phyloP scores from a whole-genome alignment of 2,797 vertebrate species.

The Sebastes glaucus region DNA sequence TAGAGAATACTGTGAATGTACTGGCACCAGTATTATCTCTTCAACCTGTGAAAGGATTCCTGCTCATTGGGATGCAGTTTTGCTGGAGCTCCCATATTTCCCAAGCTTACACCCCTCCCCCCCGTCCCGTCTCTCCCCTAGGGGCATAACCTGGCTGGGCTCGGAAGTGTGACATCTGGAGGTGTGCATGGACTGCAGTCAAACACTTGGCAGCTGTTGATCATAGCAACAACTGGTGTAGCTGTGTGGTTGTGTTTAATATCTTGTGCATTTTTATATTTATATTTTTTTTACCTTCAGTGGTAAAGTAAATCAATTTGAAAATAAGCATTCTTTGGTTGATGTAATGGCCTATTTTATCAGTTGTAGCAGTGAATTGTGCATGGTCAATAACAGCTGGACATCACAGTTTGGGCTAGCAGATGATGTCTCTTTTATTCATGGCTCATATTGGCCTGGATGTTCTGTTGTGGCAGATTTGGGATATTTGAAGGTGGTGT shows the following conservation, averaged over 20 bases:
- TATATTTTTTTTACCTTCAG: background rate
- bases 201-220: slow-evolving; percentile 23
- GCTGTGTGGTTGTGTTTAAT: slow-evolving; percentile 1
- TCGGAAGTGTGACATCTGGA: slow-evolving; percentile 47
- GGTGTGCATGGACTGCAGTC: background rate
- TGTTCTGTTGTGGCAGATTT: background rate
- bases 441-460: background rate
- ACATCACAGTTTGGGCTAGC: background rate
- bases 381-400: background rate
- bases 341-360: background rate
- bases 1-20: background rate
- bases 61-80: background rate
- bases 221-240: slow-evolving; percentile 27
- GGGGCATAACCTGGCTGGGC: slow-evolving; percentile 19
- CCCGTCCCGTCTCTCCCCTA: background rate
- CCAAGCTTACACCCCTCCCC: background rate
- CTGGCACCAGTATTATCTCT: background rate
- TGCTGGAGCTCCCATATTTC: background rate
- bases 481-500: background rate
- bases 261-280: slow-evolving; percentile 3
- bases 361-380: background rate
- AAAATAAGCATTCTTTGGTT: background rate
- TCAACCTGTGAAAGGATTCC: background rate
- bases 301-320: background rate
- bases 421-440: slow-evolving; percentile 3